phyloP scores from a whole-genome alignment of 2,888 invertebrate species.

The Frankliniella intonsa region DNA sequence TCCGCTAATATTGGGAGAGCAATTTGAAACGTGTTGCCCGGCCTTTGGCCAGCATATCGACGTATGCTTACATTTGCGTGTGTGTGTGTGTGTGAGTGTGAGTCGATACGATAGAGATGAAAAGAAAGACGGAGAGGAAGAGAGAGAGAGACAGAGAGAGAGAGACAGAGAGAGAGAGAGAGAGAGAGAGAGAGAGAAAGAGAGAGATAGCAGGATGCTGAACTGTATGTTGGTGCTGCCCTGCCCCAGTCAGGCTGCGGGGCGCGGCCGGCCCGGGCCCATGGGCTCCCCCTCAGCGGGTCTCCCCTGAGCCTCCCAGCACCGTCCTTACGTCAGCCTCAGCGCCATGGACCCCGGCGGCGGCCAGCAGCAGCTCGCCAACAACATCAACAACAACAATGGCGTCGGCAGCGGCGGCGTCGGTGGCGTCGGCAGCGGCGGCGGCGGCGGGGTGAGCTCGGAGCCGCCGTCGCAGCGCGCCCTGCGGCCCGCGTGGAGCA shows the following conservation, averaged over 20 bases:
- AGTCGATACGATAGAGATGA: background rate
- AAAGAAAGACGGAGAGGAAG: background rate
- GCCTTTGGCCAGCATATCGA: too few relatives aligned
- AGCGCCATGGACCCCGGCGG: background rate
- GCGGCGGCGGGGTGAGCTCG: background rate
- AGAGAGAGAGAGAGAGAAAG: conserved; percentile 30
- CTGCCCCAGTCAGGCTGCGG: background rate
- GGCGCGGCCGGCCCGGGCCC: background rate
- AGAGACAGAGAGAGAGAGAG: conserved; percentile 30
- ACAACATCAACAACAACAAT: conserved; percentile 15
- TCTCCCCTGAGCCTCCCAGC: too few relatives aligned
- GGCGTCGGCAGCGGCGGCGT: background rate
- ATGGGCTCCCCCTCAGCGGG: too few relatives aligned
- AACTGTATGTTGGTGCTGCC: background rate
- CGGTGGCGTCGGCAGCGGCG: background rate
- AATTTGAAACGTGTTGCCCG: too few relatives aligned
- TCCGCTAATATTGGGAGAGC: too few relatives aligned
- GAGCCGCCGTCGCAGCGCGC: conserved; percentile 13
- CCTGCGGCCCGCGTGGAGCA: conserved; percentile 9
- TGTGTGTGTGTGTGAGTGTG: background rate
- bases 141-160: conserved; percentile 7
- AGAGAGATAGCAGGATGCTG: conserved; percentile 17
- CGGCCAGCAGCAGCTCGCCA: background rate
- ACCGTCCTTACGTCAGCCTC: background rate
- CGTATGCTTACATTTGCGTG: background rate